phyloP scores from a whole-genome alignment of 2,113 vertebrate genomes.

The Esox niger region DNA sequence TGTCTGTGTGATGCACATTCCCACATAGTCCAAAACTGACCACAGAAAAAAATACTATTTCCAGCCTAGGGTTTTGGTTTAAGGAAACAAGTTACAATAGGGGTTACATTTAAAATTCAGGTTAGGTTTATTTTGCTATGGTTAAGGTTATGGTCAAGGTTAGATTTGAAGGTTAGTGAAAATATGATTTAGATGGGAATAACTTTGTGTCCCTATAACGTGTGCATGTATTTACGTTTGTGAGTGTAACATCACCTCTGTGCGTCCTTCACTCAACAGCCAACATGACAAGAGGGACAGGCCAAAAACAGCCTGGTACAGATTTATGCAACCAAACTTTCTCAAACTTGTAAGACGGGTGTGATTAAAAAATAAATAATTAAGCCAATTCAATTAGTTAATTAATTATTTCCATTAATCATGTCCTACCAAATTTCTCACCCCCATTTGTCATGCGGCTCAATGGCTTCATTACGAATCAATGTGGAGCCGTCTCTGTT shows the following conservation, averaged over 20 bases:
- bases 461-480: slow-evolving; percentile 73
- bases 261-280: neutral
- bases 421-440: slow-evolving; percentile 60
- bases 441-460: slow-evolving; percentile 67
- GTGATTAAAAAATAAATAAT: slow-evolving; percentile 64
- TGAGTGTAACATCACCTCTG: neutral
- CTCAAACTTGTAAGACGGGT: slow-evolving; percentile 24
- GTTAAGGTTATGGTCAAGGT: too few species aligned
- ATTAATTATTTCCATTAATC: slow-evolving; percentile 74
- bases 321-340: slow-evolving; percentile 51
- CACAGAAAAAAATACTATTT: too few species aligned
- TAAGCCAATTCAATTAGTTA: slow-evolving; percentile 56
- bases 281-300: neutral
- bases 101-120: too few species aligned
- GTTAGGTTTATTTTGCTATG: too few species aligned
- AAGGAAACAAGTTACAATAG: too few species aligned
- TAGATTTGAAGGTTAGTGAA: too few species aligned
- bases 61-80: too few species aligned
- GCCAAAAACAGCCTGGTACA: neutral
- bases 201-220: too few species aligned
- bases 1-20: too few species aligned
- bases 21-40: too few species aligned
- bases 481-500: slow-evolving; percentile 67
- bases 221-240: too few species aligned
- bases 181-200: too few species aligned